Base-by-base conservation (phyloP, 1,140 invertebrate genomes). In the Eriosoma lanigerum region DNA sequence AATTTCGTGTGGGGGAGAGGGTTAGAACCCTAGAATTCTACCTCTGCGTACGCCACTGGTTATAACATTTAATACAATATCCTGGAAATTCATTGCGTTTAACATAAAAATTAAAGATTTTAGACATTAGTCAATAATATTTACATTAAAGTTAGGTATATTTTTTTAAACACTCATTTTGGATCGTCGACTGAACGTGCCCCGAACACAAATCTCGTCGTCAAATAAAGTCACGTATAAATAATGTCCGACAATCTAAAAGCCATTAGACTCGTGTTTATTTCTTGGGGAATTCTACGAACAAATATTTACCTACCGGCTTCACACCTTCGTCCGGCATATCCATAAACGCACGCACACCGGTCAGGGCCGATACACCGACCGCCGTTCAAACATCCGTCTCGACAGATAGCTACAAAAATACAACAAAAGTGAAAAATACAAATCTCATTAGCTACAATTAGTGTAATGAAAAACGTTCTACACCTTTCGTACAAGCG, bases 331-430 rank as follows among this genome's bases (percentile, higher is more conserved):
- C 90, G 89, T 26, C 94, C 94, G 3, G 92, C 93, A 82, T 92
- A 93, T 0, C 94, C 94, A 85, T 94, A 94, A 52, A 93, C 89
- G 85, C 94, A 96, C 1, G 93, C 92, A 85, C 94, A 96, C 46
- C 93, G 86, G 86, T 95, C 92, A 4, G 92, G 92, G 8, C 93
- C 93, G 73, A 95, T 93, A 84, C 94, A 96, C 81, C 92, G 87
- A 12, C 94, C 94, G 48, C 93, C 93, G 86, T 96, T 95, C 73
- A 92, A 86, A 86, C 94, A 96, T 0, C 90, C 89, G 84, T 93
- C 91, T 56, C 88, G 88, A 84, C 94, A 96, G 68, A 94, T 89
- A 8, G 92, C 93, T 94, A 85, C 24, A 88, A 88, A 84, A 3
- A 19, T 54, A 64, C 80, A 54, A 70, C 12, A n/a, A 66, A 3